Evolutionary conservation across 2,888 invertebrate species (phyloP), one percentile per base, ranked within the genome.

Genomic region (Hartigia nigra): DNA sequence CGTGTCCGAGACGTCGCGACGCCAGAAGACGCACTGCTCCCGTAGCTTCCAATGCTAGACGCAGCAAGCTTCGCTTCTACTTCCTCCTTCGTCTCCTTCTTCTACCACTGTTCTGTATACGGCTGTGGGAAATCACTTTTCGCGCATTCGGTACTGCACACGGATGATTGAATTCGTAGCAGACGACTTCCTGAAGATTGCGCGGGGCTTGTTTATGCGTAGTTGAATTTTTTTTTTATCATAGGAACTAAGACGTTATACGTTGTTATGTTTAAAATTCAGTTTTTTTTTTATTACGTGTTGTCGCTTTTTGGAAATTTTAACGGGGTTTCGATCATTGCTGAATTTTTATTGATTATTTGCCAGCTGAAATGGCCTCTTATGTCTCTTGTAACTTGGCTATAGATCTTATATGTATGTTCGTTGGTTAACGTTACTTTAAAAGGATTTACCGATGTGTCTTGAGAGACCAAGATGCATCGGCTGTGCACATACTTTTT

Each of bases 11-110:
- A 90, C 91, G 86, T 84, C 78, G 77, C 83, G 91, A 89, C 89
- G 90, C 90, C 91, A 85, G 84, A 90, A 90, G 90, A 90, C 87
- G 85, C 86, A 87, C 85, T 86, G 84, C 84, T 83, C 85, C 84
- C 85, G 84, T 86, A 4, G 32, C 35, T 83, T 85, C 84, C 85
- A 85, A 85, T 85, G 72, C 34, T 69, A 74, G 14, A 72, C 72
- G 39, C 69, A 4, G 74, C n/a, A n/a, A n/a, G n/a, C 69, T 69
- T 74, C 39, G n/a, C 74, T 76, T 81, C 79, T 74, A 70, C 77
- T 76, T 70, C 76, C 77, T 77, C 76, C 12, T 75, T 81, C 81
- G 78, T 69, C 76, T 74, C 78, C 77, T 75, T 78, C 72, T 77
- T 74, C 79, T 77, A 37, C 31, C 69, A 14, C 74, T 35, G n/a